Evolutionary conservation across 2,113 vertebrate species (phyloP), one percentile per base, ranked within the genome.

Genomic region (Arizona elegans): DNA sequence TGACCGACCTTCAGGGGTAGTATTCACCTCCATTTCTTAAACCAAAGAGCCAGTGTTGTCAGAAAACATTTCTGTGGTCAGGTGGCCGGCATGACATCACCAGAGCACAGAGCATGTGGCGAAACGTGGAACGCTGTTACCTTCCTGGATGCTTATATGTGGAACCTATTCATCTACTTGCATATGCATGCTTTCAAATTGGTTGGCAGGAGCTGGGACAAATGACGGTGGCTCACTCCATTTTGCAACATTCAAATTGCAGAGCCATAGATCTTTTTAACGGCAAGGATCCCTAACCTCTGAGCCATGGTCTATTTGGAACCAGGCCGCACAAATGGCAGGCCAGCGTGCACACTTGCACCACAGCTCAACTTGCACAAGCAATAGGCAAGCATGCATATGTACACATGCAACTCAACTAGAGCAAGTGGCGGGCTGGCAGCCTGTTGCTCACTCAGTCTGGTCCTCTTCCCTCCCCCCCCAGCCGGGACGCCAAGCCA

Each of bases 271-370:
- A 70, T 33, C 29, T 70, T 70, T 33, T 70, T 33, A 70, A 70
- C 12, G 65, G 29, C 29, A 70, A 2, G 5, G 13, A 6, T n/a
- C 13, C 65, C 65, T 5, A 70, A n/a, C 29, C 29, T 29, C 12
- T 5, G 29, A 3, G 12, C 1, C 5, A 11, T 2, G 5, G 65
- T 6, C 13, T n/a, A 70, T 70, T 70, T 33, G 12, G n/a, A 70
- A 70, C 65, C 13, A 5, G 65, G 13, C 13, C 5, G 3, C n/a
- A 33, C 13, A 7, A 15, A 12, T n/a, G 29, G 65, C 29, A 6
- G 2, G 65, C 65, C 29, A n/a, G 13, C 5, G 5, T 3, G 9
- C 59, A 26, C 24, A 26, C 3, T 0, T 33, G 29, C 2, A 0
- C 24, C 59, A 62, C 65, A 7, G 13, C 13, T 70, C 65, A 70